A percentile compares a stretch with the other conserved stretches of the same genome.
These are phyloP conservation scores for Cydia splendana DNA, from an alignment of 1,140 invertebrate genomes.

Conservation along the genomic window DNA sequence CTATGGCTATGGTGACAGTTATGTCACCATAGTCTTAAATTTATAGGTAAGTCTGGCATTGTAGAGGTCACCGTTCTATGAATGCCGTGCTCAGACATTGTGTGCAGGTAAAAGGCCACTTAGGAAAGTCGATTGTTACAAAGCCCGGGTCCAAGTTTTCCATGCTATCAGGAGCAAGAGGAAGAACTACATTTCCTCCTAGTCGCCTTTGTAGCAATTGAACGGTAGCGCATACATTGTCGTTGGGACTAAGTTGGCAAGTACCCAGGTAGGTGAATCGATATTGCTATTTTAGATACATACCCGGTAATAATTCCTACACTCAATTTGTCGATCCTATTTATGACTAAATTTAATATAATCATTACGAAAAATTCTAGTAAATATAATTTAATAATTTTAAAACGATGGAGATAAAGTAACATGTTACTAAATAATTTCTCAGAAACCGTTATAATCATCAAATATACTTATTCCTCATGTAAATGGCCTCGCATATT, in stretches of 20 bases:
- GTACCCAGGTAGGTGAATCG: constrained; percentile 15
- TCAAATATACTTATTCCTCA: not conserved
- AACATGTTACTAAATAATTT: not conserved
- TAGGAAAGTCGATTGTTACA: constrained; percentile 44
- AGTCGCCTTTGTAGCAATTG: constrained; percentile 44
- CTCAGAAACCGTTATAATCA: not conserved
- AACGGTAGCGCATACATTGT: constrained; percentile 35
- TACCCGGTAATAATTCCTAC: not conserved
- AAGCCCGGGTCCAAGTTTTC: constrained; percentile 45
- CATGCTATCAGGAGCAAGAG: constrained; percentile 40
- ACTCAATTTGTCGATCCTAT: not conserved
- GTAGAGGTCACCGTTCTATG: constrained; percentile 14
- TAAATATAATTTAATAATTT: not conserved
- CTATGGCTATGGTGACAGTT: no score
- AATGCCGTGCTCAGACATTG: constrained; percentile 21
- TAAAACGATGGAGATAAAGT: not conserved
- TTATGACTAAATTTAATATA: not conserved
- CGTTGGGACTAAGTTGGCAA: not conserved
- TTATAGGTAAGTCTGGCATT: constrained; percentile 3
- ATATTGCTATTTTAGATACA: not conserved
- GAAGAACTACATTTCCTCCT: constrained; percentile 40
- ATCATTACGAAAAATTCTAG: not conserved
- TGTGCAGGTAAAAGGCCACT: constrained; percentile 42
- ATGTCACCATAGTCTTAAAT: not conserved
- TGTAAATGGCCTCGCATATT: not conserved